Conservation (phyloP, 1,140 invertebrate genomes). For the Drosophila suzukii region DNA sequence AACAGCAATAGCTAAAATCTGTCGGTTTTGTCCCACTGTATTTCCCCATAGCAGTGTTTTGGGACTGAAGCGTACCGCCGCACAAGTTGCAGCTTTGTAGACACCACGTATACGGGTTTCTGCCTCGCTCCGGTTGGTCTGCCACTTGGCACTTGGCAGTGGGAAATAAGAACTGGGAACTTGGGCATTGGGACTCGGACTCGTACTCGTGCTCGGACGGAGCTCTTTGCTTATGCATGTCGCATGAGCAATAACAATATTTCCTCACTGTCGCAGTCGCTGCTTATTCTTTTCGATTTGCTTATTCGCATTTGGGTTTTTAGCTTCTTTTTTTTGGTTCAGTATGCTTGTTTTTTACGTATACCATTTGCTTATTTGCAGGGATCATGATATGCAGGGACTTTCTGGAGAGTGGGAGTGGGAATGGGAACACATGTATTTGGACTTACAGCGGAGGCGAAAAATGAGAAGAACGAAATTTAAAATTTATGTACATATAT, state of each 20-base stretch:
- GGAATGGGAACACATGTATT: constrained; percentile 51
- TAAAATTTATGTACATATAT: constrained; percentile 66
- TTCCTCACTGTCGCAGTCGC: constrained; percentile 44
- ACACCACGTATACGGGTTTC: constrained; percentile 7
- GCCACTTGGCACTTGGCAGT: constrained; percentile 19
- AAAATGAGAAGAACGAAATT: constrained; percentile 50
- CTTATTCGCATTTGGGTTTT: constrained; percentile 50
- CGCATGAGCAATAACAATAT: constrained; percentile 80
- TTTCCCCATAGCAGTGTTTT: constrained; percentile 2
- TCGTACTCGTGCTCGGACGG: constrained; percentile 6
- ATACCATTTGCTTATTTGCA: constrained; percentile 56
- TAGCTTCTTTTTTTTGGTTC: constrained; percentile 22
- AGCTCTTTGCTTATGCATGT: constrained; percentile 76
- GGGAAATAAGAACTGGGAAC: constrained; percentile 10
- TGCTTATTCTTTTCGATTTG: constrained; percentile 75
- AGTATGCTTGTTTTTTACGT: constrained; percentile 46
- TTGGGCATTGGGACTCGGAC: not conserved
- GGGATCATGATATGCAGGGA: constrained; percentile 50
- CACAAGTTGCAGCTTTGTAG: constrained; percentile 41
- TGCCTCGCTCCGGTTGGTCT: constrained; percentile 36
- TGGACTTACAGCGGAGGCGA: constrained; percentile 24
- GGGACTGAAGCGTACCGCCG: constrained; percentile 16
- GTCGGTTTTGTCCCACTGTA: constrained; percentile 3
- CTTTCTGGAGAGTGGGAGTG: constrained; percentile 8
- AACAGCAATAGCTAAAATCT: not conserved